A percentile compares a stretch with the other conserved stretches of the same genome.
Evolutionary conservation across 1,140 invertebrate species (phyloP).

Genomic region (Drosophila sp.): DNA sequence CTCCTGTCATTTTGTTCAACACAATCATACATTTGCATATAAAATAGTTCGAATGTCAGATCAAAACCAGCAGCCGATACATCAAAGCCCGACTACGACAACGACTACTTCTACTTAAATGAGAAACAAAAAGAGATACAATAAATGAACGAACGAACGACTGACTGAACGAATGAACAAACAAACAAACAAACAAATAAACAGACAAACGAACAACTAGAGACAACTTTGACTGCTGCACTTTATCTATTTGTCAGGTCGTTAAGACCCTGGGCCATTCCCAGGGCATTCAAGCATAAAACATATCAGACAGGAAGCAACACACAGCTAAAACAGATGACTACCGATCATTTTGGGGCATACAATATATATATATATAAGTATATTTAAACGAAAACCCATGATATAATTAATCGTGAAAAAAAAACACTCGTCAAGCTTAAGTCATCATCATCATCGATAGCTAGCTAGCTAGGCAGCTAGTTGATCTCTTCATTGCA

Average conservation of each 20-base stretch:
- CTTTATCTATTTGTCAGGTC: slow-evolving; percentile 63
- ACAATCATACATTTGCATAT: slow-evolving; percentile 24
- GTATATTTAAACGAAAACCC: slow-evolving; percentile 42
- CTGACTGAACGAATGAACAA: not conserved
- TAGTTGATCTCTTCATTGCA: slow-evolving; percentile 12
- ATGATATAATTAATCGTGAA: slow-evolving; percentile 20
- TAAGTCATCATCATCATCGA: slow-evolving; percentile 8
- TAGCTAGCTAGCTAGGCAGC: not conserved
- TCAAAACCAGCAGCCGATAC: slow-evolving; percentile 24
- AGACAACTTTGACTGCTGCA: slow-evolving; percentile 46
- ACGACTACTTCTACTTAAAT: slow-evolving; percentile 4
- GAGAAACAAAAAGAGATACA: not conserved
- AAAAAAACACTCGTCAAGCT: slow-evolving; percentile 12
- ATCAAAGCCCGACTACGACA: slow-evolving; percentile 12
- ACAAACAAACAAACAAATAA: slow-evolving; percentile 1
- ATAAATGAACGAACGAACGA: not conserved
- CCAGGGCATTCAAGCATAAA: slow-evolving; percentile 58
- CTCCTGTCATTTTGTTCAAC: slow-evolving; percentile 18
- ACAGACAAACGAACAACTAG: slow-evolving; percentile 21
- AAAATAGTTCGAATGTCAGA: slow-evolving; percentile 16
- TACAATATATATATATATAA: no score
- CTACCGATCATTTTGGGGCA: slow-evolving; percentile 30
- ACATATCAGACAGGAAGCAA: slow-evolving; percentile 47
- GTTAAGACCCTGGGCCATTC: slow-evolving; percentile 50
- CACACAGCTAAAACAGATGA: slow-evolving; percentile 30